Evolutionary conservation across 1,140 invertebrate species (phyloP).

Genomic region (Scaptomyza montana): DNA sequence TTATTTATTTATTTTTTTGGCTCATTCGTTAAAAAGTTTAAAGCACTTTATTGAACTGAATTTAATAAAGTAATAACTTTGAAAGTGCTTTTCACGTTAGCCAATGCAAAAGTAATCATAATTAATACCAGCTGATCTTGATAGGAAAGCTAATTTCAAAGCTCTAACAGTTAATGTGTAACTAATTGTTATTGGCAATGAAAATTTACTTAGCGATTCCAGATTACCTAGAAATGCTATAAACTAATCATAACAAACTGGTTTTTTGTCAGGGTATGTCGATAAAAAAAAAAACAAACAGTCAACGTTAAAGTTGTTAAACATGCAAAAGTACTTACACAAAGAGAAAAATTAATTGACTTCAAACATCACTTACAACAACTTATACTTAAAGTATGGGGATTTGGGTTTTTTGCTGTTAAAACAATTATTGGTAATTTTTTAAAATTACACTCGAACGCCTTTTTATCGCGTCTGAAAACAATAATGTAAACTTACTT

Average conservation of each 20-base stretch:
- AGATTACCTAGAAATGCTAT: slow-evolving; percentile 1
- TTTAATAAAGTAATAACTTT: neutral
- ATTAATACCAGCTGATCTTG: slow-evolving; percentile 3
- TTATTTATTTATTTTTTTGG: neutral
- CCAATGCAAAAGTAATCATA: neutral
- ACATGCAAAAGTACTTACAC: slow-evolving; percentile 12
- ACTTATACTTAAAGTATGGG: too few relatives aligned
- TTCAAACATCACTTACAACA: neutral
- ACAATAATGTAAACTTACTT: neutral
- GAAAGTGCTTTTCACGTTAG: neutral
- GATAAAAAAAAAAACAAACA: neutral
- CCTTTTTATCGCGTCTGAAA: neutral
- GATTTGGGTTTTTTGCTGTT: neutral
- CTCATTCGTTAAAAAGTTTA: neutral
- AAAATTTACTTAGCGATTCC: neutral
- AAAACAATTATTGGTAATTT: too few relatives aligned
- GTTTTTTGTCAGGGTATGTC: slow-evolving; percentile 6
- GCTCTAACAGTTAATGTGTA: neutral
- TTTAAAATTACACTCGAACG: neutral
- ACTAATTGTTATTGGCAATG: slow-evolving; percentile 27
- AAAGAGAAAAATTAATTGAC: neutral
- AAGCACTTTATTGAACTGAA: neutral
- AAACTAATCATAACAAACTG: slow-evolving; percentile 6
- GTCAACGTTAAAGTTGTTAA: neutral
- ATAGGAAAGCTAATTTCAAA: neutral